phyloP scores from a whole-genome alignment of 2,888 invertebrate genomes.

The Venusia cambrica region DNA sequence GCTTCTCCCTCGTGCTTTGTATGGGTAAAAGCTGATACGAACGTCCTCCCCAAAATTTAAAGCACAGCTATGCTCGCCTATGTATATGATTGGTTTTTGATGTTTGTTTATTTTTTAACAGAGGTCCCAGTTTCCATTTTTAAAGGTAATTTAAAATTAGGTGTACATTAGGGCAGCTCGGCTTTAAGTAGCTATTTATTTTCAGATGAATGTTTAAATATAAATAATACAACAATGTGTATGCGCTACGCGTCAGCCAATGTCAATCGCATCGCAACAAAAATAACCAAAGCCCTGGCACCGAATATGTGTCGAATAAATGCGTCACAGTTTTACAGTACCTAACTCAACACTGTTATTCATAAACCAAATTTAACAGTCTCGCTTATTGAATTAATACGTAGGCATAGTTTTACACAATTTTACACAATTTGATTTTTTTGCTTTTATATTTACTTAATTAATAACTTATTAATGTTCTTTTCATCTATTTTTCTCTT shows the following conservation, averaged over 20 bases:
- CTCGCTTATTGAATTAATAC: constrained; percentile 47
- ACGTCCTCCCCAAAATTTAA: not conserved
- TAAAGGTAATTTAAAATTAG: constrained; percentile 75
- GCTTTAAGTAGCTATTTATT: constrained; percentile 62
- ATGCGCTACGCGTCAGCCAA: constrained; percentile 60
- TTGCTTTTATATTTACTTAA: too few relatives aligned
- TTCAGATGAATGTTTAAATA: constrained; percentile 45
- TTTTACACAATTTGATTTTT: too few relatives aligned
- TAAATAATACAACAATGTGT: constrained; percentile 46
- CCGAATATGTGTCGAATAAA: constrained; percentile 43
- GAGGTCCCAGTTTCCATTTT: constrained; percentile 76
- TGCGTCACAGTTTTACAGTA: constrained; percentile 47
- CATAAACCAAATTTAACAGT: constrained; percentile 45
- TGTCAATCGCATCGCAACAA: constrained; percentile 51
- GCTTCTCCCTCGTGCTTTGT: too few relatives aligned
- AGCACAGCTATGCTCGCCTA: constrained; percentile 2
- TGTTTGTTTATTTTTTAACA: constrained; percentile 71
- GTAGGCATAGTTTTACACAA: constrained; percentile 36
- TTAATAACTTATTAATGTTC: too few relatives aligned
- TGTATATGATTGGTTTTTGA: constrained; percentile 29
- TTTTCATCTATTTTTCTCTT: constrained; percentile 64
- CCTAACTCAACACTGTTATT: constrained; percentile 38
- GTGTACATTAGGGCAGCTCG: constrained; percentile 47
- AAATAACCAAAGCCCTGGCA: constrained; percentile 62
- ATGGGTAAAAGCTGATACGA: not conserved